Percentiles rank a stretch among this genome's conserved stretches.
These are phyloP conservation scores for Lanius collurio DNA, from an alignment of 2,113 vertebrate genomes.

Conservation along the genomic window DNA sequence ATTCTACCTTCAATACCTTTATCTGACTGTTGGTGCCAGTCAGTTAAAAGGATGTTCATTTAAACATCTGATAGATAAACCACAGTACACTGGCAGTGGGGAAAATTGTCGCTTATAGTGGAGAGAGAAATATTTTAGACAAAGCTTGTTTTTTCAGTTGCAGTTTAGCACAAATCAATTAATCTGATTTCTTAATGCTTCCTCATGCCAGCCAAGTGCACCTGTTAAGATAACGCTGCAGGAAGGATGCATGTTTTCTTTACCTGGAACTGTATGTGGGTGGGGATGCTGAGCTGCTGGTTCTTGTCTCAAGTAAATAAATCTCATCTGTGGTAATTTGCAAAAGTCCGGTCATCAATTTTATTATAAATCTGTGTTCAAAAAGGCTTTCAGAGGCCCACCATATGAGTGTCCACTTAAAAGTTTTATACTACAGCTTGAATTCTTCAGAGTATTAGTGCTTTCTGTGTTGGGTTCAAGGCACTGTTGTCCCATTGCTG, in stretches of 20 bases:
- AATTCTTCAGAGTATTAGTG: neutral
- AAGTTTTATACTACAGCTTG: neutral
- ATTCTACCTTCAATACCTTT: neutral
- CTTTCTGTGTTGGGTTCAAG: neutral
- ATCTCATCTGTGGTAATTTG: neutral
- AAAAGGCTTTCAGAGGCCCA: neutral
- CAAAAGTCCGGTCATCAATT: neutral
- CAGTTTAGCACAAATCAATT: neutral
- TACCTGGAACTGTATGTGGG: neutral
- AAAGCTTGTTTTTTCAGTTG: constrained; percentile 1
- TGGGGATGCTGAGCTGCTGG: neutral
- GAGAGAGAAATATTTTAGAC: neutral
- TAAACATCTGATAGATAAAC: neutral
- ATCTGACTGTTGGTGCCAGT: constrained; percentile 19
- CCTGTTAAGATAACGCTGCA: neutral
- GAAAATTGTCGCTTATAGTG: neutral
- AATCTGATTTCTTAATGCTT: neutral
- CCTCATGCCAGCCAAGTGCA: neutral
- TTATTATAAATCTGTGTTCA: neutral
- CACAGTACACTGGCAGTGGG: neutral
- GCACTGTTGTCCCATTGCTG: neutral
- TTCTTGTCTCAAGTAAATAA: neutral
- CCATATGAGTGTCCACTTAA: neutral
- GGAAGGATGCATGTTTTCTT: neutral
- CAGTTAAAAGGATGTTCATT: constrained; percentile 9